Evolutionary conservation across 2,113 vertebrate species (phyloP), one percentile per base, ranked within the genome.

Genomic region (Baryphthengus martii): DNA sequence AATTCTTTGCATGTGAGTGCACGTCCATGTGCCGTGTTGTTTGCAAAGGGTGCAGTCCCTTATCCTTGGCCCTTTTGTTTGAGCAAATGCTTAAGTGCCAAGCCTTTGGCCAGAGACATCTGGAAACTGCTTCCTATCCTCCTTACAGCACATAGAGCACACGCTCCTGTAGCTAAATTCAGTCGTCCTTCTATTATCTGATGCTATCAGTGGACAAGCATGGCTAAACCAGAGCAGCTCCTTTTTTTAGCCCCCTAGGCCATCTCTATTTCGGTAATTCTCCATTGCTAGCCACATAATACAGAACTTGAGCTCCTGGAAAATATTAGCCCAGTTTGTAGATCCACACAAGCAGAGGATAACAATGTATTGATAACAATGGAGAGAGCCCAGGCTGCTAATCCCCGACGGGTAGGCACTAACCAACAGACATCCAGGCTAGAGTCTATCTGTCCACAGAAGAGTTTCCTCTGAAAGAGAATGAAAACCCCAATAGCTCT

Each of bases 41-140:
- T 97, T 97, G 95, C 86, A 72, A 96, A 96, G 88, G 93, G 95
- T 89, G 95, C 92, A 97, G 96, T 93, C 88, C 96, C 95, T 95
- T 94, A 95, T 95, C 95, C 92, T 93, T 96, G 92, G 94, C 92
- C 93, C 93, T 94, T 95, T 96, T 97, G 90, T 97, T 96, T 94
- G 84, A 94, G 86, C n/a, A 92, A 94, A 92, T 92, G 88, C 56
- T 94, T 94, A 81, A 96, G 88, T 89, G 92, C 95, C 95, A 94
- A 95, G 95, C 91, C 95, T 96, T 89, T 77, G 88, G 95, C 79
- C 90, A 87, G 83, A 93, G 86, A 95, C 88, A 95, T 94, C 94
- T 96, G 95, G 92, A 82, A 94, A 85, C 56, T 92, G 83, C 82
- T 93, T 82, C 86, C 65, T 80, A 14, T 90, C 90, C 40, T 95